Conservation (phyloP, 2,797 vertebrate genomes). For the Phoebastria nigripes region DNA sequence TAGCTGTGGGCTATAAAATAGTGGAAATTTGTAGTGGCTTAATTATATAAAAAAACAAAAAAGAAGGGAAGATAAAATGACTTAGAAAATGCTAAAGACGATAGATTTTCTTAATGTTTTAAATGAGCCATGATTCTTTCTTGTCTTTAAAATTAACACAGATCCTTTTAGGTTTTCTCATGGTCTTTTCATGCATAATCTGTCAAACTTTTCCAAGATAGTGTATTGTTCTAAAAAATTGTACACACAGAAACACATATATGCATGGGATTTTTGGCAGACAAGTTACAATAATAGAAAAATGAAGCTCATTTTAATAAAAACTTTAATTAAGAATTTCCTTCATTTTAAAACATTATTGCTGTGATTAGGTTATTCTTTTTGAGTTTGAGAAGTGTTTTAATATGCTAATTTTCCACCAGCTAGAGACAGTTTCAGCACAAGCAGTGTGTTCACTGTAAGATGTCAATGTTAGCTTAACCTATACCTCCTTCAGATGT, state of each 20-base stretch:
- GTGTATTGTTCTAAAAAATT: neutral
- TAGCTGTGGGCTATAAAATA: neutral
- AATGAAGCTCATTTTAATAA: neutral
- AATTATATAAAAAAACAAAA: neutral
- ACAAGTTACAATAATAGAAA: neutral
- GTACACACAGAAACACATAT: neutral
- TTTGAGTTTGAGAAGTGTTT: neutral
- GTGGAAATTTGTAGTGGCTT: neutral
- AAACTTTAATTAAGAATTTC: neutral
- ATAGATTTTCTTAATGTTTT: neutral
- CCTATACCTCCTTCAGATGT: neutral
- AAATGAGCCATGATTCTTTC: neutral
- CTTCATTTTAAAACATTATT: neutral
- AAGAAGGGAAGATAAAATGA: neutral
- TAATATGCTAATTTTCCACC: neutral
- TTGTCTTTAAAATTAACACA: neutral
- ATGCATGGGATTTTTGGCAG: neutral
- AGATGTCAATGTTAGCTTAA: conserved; percentile 15
- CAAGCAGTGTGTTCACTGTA: neutral
- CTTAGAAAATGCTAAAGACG: neutral
- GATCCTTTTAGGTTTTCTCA: neutral
- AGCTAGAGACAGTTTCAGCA: neutral
- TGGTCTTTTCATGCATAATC: neutral
- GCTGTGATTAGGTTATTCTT: neutral
- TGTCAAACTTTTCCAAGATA: neutral